A percentile compares a stretch with the other conserved stretches of the same genome.
These are phyloP conservation scores for Idaea biselata DNA, from an alignment of 2,888 invertebrate genomes.

Conservation along the genomic window DNA sequence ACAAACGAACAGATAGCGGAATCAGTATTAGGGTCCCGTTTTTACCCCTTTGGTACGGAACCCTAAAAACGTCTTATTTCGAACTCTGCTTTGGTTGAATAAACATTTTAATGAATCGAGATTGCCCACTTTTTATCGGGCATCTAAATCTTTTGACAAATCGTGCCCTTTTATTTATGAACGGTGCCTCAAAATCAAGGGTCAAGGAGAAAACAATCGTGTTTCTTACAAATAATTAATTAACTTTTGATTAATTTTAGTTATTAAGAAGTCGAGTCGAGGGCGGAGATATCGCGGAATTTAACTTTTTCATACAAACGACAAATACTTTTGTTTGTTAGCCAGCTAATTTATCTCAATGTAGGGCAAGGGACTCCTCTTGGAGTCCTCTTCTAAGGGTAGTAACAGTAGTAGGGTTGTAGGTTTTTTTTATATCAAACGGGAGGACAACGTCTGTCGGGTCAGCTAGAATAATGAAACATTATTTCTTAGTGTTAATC, in stretches of 20 bases:
- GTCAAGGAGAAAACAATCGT: slow-evolving; percentile 1
- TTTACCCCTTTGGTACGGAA: too few relatives aligned
- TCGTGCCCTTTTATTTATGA: background rate
- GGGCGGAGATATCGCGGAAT: background rate
- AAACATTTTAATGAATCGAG: background rate
- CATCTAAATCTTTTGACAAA: background rate
- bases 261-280: background rate
- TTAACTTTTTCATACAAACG: background rate
- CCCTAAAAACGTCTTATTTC: background rate
- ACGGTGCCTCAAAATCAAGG: background rate
- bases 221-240: background rate
- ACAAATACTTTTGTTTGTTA: too few relatives aligned
- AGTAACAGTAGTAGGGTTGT: too few relatives aligned
- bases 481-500: too few relatives aligned
- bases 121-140: background rate
- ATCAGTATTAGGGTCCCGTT: too few relatives aligned
- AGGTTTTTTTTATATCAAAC: too few relatives aligned
- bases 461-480: too few relatives aligned
- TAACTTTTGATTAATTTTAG: background rate
- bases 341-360: too few relatives aligned
- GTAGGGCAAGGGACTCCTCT: too few relatives aligned
- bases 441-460: too few relatives aligned
- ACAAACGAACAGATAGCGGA: too few relatives aligned
- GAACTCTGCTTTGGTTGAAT: background rate
- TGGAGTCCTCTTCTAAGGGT: too few relatives aligned